Base-by-base conservation (phyloP, 2,113 vertebrate genomes). In the Podilymbus podiceps region DNA sequence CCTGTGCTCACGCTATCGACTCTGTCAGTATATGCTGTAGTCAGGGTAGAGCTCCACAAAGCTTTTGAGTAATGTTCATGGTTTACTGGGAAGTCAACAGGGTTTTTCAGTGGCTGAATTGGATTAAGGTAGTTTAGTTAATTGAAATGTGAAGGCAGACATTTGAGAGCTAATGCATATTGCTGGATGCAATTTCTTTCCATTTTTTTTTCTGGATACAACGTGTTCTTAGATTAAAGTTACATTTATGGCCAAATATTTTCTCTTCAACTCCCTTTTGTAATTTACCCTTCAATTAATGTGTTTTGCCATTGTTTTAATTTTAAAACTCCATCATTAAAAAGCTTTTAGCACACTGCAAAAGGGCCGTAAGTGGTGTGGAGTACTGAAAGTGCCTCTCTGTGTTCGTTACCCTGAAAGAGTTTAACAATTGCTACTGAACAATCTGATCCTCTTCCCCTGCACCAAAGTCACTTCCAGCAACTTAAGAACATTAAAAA, bases 231-330 rank as follows among this genome's bases (percentile, higher is more conserved):
- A 80, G 80, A 77, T 81, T 81, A 49, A 89, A 91, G 81, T 85
- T 75, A 46, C 27, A 0, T 19, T 94, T 91, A 89, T 30, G 58
- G 84, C 56, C 89, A 89, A 89, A 81, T 81, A 46, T 84, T 95
- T 95, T 87, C 60, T 91, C 52, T 91, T 91, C 58, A 46, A 40
- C 46, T 79, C 60, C 44, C 20, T 58, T 94, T 94, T 94, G 87
- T 68, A 96, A 72, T 62, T 87, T 84, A 72, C 69, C 89, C 95
- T 89, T 87, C 92, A 94, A 88, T 87, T 89, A 85, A 93, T 79
- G 84, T 44, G 21, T 74, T 94, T 89, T 68, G 28, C 73, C 74
- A 64, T 95, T 96, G 93, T 96, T 96, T 97, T 96, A 97, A 88
- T 88, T 93, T 94, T 50, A 73, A 89, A 94, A 23, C 40, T 84